phyloP scores from a whole-genome alignment of 2,888 invertebrate genomes.

The Leptinotarsa juncta region DNA sequence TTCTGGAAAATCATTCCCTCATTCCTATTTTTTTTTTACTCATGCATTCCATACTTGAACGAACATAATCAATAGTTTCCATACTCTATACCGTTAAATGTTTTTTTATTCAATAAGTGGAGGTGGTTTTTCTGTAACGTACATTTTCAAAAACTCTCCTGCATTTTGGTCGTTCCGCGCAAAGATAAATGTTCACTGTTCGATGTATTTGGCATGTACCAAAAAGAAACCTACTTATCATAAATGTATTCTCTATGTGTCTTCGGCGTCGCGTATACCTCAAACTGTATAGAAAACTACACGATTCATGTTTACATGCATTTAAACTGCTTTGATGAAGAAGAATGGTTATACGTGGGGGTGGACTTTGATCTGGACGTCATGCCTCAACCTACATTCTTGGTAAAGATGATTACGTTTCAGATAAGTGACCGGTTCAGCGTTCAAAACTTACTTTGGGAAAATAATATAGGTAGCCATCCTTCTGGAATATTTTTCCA shows the following conservation, averaged over 20 bases:
- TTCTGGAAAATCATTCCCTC: no score
- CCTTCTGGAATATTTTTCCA: no score
- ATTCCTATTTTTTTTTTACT: no score
- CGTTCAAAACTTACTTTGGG: no score
- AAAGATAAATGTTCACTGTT: slow-evolving; percentile 57
- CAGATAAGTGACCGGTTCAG: not conserved
- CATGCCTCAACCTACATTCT: not conserved
- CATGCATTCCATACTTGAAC: no score
- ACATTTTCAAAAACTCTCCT: slow-evolving; percentile 16
- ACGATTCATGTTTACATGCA: slow-evolving; percentile 51
- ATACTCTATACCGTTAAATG: not conserved
- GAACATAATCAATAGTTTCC: not conserved
- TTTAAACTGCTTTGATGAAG: slow-evolving; percentile 65
- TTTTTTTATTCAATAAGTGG: not conserved
- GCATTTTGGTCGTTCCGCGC: slow-evolving; percentile 41
- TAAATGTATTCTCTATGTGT: slow-evolving; percentile 66
- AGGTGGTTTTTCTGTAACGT: slow-evolving; percentile 17
- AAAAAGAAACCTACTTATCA: slow-evolving; percentile 56
- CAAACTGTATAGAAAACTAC: slow-evolving; percentile 63
- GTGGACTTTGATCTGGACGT: slow-evolving; percentile 22
- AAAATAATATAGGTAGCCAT: no score
- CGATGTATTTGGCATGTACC: slow-evolving; percentile 60
- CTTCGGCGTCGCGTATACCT: slow-evolving; percentile 70
- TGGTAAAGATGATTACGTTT: not conserved
- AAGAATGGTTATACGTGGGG: slow-evolving; percentile 49